Evolutionary conservation across 35 echinoderm and acorn worm species (phyloP).

Genomic region (Ophioderma brevispina): DNA sequence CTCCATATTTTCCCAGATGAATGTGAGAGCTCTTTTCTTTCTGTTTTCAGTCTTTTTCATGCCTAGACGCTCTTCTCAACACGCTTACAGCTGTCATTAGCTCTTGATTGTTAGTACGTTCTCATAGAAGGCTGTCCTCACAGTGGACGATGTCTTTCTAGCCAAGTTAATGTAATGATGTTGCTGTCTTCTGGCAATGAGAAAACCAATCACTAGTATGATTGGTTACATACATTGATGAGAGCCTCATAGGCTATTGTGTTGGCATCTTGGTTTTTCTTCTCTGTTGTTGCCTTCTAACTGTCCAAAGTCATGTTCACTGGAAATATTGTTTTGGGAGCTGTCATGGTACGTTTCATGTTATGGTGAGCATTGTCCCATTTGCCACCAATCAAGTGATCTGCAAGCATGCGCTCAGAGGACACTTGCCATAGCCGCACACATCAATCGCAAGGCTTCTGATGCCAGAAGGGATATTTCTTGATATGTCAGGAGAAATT

Average conservation of each 20-base stretch:
- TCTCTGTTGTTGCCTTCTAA: conserved; percentile 10
- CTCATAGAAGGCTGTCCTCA: conserved; percentile 23
- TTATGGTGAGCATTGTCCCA: conserved; percentile 22
- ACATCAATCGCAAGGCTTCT: conserved; percentile 34
- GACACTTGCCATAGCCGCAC: not conserved
- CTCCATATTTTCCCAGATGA: conserved; percentile 37
- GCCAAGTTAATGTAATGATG: conserved; percentile 27
- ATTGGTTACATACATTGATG: conserved; percentile 60
- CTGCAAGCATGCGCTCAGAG: conserved; percentile 35
- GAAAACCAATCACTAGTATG: conserved; percentile 37
- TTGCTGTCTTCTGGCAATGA: conserved; percentile 20
- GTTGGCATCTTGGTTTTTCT: conserved; percentile 30
- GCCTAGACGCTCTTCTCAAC: conserved; percentile 34
- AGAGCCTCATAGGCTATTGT: conserved; percentile 44
- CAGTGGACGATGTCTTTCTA: conserved; percentile 25
- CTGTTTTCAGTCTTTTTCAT: conserved; percentile 21
- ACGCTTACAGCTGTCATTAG: conserved; percentile 11
- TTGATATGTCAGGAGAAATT: not conserved
- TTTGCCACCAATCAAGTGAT: conserved; percentile 18
- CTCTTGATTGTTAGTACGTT: not conserved
- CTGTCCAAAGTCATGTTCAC: conserved; percentile 51
- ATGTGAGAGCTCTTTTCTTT: conserved; percentile 23
- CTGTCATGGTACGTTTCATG: conserved; percentile 18
- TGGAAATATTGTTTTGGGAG: conserved; percentile 31
- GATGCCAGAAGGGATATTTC: conserved; percentile 4